Base-by-base conservation (phyloP, 2,888 invertebrate species). In the Hemistola chrysoprasaria region DNA sequence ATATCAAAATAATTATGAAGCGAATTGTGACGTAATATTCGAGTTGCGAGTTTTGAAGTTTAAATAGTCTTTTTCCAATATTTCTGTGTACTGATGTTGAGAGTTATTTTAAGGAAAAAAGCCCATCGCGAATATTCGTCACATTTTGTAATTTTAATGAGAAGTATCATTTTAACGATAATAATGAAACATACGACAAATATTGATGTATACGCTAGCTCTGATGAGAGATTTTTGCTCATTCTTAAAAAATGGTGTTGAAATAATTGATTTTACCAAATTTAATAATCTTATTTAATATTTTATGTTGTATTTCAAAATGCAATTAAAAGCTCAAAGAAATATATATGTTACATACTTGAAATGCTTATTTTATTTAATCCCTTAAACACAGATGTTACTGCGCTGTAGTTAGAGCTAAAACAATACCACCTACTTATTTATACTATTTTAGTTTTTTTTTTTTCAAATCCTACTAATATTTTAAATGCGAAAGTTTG, bases 261-360 rank as follows among this genome's bases (percentile, higher is more conserved):
- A 87, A 85, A 88, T 90, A 56, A n/a, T 92, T 93, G 92, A 93
- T 92, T 92, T 92, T 92, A 92, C 92, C 92, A 93, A 92, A 92
- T 91, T 91, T 83, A 88, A 90, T 92, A 92, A 92, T 92, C 92
- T 93, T 93, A 93, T 93, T 93, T 93, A 92, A 92, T 93, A 93
- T 93, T 93, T 88, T 88, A 93, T 93, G 93, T 93, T 93, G 93
- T 93, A 93, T 92, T 93, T 93, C 93, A 92, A 92, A 93, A 93
- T 92, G 93, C 93, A 93, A 93, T 93, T 92, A 93, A 90, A 93
- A 92, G 93, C 93, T 93, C 93, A 94, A 93, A 93, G 93, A 93
- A 93, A 93, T 93, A 93, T 92, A 92, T 93, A 93, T 93, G 93
- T 93, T 93, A 93, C 93, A 92, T 93, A 92, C 91, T 91, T 83